phyloP scores from a whole-genome alignment of 2,888 invertebrate species.

The Drosophila demipolita region DNA sequence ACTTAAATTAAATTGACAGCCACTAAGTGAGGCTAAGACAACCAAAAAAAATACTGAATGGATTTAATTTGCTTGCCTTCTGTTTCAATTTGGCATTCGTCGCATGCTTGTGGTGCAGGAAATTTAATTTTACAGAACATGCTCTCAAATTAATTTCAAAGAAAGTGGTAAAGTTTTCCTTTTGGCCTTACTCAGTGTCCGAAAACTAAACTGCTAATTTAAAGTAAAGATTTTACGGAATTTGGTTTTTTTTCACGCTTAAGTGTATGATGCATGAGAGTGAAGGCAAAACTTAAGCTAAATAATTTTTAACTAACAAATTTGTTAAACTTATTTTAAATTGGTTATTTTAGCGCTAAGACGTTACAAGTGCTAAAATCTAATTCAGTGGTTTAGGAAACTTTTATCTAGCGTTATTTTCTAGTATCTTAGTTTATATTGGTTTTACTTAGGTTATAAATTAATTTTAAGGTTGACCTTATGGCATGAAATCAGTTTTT shows the following conservation, averaged over 20 bases:
- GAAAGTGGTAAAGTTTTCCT: conserved; percentile 38
- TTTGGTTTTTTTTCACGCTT: conserved; percentile 31
- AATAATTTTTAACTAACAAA: conserved; percentile 6
- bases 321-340: conserved; percentile 7
- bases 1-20: conserved; percentile 19
- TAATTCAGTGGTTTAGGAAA: neutral
- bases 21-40: conserved; percentile 43
- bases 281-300: conserved; percentile 28
- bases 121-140: conserved; percentile 45
- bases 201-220: neutral
- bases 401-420: neutral
- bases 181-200: conserved; percentile 8
- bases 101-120: conserved; percentile 16
- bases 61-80: conserved; percentile 43
- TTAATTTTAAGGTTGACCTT: conserved; percentile 3
- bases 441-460: neutral
- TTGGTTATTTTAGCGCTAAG: neutral
- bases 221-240: conserved; percentile 31
- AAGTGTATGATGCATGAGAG: neutral
- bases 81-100: conserved; percentile 22
- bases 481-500: conserved; percentile 41
- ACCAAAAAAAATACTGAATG: neutral
- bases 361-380: neutral
- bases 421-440: neutral
- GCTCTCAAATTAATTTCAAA: conserved; percentile 16